Conservation (phyloP, 2,113 vertebrate species). For the Xenopus laevis region DNA sequence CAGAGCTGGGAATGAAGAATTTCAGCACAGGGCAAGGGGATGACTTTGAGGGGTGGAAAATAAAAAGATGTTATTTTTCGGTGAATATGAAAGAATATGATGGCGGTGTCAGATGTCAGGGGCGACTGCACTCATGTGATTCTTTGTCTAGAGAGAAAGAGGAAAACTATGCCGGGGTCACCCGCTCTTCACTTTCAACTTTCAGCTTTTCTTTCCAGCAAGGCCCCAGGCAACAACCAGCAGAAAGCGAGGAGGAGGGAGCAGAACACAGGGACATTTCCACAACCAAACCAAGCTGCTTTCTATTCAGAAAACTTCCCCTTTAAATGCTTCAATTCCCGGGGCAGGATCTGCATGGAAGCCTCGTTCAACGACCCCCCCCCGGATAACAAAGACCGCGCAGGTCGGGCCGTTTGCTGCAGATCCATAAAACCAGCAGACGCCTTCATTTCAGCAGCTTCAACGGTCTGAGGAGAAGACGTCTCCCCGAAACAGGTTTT, state of each 20-base stretch:
- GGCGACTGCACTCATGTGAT: background rate
- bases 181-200: background rate
- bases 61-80: no score
- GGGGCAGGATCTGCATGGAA: no score
- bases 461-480: background rate
- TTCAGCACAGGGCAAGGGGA: no score
- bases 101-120: slow-evolving; percentile 10
- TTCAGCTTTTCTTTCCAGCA: background rate
- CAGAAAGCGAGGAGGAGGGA: background rate
- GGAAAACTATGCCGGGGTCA: slow-evolving; percentile 4
- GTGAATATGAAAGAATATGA: background rate
- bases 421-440: background rate
- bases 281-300: no score
- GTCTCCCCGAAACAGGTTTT: background rate
- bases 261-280: background rate
- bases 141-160: background rate
- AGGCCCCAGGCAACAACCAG: background rate
- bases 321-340: no score
- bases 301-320: no score
- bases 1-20: no score
- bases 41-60: no score
- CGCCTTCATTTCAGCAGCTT: background rate
- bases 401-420: no score
- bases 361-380: no score
- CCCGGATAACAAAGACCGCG: no score